Base-by-base conservation (phyloP, 1,140 invertebrate species). In the Eriosoma lanigerum region DNA sequence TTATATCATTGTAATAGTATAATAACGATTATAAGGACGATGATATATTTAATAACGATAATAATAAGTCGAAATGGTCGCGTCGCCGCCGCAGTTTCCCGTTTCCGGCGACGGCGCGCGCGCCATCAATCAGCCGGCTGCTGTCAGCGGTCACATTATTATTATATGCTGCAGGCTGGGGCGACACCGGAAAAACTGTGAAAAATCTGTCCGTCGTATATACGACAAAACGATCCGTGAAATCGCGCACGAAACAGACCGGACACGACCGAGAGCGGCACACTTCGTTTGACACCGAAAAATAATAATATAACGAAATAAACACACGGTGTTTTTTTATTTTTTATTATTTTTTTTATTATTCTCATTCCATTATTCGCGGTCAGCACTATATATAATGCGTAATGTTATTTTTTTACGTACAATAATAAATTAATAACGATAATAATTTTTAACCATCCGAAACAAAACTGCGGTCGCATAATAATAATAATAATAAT, bases 101-200 rank as follows among this genome's bases (percentile, higher is more conserved):
- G 66, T 50, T 70, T 70, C 66, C 66, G 66, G 66, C 6, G 10
- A 2, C 52, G 52, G 52, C 21, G 66, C 44, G 24, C 24, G 24
- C 4, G 44, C 66, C 17, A 70, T 70, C 66, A 50, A 70, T 70
- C 66, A 70, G 12, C 13, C 12, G 29, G 29, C 60, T 29, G 56
- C 56, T 58, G 56, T 24, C 58, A 26, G 26, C 26, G 58, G 5
- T 38, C 32, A 8, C 8, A 8, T 38, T 38, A 38, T 38, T 38
- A 38, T 38, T 38, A 38, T 38, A 38, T 29, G 19, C 19, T 6
- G 24, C n/a, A 3, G 26, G 15, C 9, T 24, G 66, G 26, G 46
- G 17, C 66, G 46, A 26, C 66, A 70, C 66, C 66, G 66, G 64
- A 68, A 68, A 68, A 68, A 68, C 64, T 68, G 64, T 68, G 64